Evolutionary conservation across 2,113 vertebrate genomes (phyloP), one percentile per base, ranked within the genome.

Genomic region (Callipepla squamata): DNA sequence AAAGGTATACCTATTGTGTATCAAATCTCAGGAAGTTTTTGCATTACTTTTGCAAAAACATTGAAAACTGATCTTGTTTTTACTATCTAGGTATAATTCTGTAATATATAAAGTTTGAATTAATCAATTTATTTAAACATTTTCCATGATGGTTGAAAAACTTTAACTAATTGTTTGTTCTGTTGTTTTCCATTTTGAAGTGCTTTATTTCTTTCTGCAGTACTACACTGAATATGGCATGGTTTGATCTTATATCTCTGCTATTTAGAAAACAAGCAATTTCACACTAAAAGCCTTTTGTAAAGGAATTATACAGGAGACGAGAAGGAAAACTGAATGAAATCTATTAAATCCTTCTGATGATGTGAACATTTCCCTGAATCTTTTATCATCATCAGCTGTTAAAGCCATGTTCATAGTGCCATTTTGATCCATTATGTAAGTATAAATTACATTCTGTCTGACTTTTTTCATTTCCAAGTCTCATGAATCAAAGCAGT

Each of bases 181-280:
- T 19, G 3, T 32, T 85, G 14, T 82, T 94, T 79, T 82, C 57
- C 38, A 57, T 62, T 84, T 78, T 80, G 20, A 90, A 13, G 22
- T 51, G 30, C 47, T 59, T 80, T 45, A 55, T 67, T 89, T 86
- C 34, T 76, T 84, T 28, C 11, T 68, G 73, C 44, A 10, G 26
- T 53, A 28, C 51, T 53, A 2, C 57, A 68, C 53, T 51, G 38
- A 15, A 57, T 72, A 63, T 16, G 8, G 13, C 18, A 57, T 53
- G 30, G 48, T 44, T 91, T 1, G 3, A 65, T 84, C 44, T 85
- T 65, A 17, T 45, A 70, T 68, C 45, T 11, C 22, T 68, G 61
- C 81, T 72, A 81, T 81, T 78, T 89, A 95, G 80, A 91, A 93
- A 95, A 89, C 62, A 94, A 79, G 25, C 32, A 92, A 96, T 96